Conservation (phyloP, 2,113 vertebrate species). For the Leiothrix lutea region DNA sequence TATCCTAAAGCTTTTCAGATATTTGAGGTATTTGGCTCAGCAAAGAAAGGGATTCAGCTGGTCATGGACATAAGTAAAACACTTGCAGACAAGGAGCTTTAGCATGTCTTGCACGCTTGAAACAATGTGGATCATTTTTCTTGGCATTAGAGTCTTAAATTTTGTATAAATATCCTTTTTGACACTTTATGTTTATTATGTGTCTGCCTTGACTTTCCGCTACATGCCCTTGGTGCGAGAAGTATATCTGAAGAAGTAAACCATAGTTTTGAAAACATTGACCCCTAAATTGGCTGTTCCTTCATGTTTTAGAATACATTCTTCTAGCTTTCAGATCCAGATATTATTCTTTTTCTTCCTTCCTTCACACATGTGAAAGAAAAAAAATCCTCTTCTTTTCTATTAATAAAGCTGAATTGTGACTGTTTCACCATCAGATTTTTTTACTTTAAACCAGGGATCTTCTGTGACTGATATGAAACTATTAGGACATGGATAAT, state of each 20-base stretch:
- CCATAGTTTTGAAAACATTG: not conserved
- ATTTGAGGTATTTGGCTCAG: not conserved
- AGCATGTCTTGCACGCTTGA: not conserved
- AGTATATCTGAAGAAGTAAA: not conserved
- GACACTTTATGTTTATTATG: not conserved
- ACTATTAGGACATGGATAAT: not conserved
- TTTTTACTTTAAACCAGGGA: not conserved
- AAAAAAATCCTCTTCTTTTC: not conserved
- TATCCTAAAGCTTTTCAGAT: not conserved
- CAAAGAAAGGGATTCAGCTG: not conserved
- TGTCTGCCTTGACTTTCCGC: not conserved
- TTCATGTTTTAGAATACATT: not conserved
- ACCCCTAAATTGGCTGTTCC: not conserved
- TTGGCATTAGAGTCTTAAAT: not conserved
- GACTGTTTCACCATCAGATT: not conserved
- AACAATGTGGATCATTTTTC: not conserved
- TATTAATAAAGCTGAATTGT: not conserved
- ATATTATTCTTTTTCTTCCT: not conserved
- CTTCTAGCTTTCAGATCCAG: not conserved
- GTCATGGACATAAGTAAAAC: slow-evolving; percentile 6
- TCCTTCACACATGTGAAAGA: not conserved
- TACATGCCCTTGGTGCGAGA: not conserved
- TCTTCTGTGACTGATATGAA: slow-evolving; percentile 5
- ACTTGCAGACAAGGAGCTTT: not conserved
- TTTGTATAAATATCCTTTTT: not conserved